Percentiles rank a stretch among this genome's conserved stretches.
Conservation (phyloP, 2,113 vertebrate species). For the Perca schrenkii region DNA sequence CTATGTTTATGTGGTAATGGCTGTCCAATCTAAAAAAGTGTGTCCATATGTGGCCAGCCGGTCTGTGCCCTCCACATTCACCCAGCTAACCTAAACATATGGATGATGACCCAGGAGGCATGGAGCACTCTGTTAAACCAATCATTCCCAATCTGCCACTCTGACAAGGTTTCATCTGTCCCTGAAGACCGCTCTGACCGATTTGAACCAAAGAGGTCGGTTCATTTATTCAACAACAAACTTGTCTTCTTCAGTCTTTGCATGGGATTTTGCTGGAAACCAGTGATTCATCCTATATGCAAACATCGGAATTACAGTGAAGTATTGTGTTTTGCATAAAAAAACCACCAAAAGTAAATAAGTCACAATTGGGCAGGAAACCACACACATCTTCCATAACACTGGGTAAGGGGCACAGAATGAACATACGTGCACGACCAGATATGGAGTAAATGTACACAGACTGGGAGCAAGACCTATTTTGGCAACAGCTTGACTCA, state of each 20-base stretch:
- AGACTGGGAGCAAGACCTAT: constrained; percentile 36
- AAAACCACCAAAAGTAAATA: constrained; percentile 14
- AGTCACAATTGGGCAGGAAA: not conserved
- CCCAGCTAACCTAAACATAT: constrained; percentile 71
- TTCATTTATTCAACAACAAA: not conserved
- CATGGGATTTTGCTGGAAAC: not conserved
- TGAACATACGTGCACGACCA: constrained; percentile 38
- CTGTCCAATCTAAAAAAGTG: constrained; percentile 22
- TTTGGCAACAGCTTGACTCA: constrained; percentile 51
- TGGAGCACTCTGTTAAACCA: constrained; percentile 59
- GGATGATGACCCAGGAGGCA: constrained; percentile 71
- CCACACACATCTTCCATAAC: constrained; percentile 20
- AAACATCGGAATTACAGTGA: not conserved
- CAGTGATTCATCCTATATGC: not conserved
- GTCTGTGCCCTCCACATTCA: constrained; percentile 42
- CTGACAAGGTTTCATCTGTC: constrained; percentile 51
- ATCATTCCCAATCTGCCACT: constrained; percentile 73
- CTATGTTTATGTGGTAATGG: constrained; percentile 52
- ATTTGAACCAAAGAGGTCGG: constrained; percentile 11
- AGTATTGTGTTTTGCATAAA: constrained; percentile 16
- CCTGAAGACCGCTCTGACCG: constrained; percentile 41
- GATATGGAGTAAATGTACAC: constrained; percentile 36
- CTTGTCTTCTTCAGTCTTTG: not conserved
- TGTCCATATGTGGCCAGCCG: constrained; percentile 57
- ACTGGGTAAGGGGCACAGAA: constrained; percentile 11